These are phyloP conservation scores for Scaptodrosophila latifasciaeformis DNA, from an alignment of 2,888 invertebrate species.

Conservation along the genomic window DNA sequence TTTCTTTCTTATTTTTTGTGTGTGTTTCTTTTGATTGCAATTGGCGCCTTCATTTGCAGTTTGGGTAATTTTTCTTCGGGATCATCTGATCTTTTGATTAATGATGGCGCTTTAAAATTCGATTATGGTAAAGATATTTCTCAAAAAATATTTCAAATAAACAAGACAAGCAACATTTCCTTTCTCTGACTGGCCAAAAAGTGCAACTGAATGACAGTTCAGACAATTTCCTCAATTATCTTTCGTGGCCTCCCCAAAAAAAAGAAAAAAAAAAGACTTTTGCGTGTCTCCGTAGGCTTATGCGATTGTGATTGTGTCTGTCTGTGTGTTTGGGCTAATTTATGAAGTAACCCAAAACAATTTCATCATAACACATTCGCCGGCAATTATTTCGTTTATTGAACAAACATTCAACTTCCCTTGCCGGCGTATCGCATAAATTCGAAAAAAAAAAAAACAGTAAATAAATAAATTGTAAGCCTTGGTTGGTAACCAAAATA, in stretches of 20 bases:
- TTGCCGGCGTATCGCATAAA: constrained; percentile 58
- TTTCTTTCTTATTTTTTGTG: too few species aligned
- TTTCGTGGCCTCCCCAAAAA: too few species aligned
- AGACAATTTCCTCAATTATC: too few species aligned
- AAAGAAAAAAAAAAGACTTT: neutral
- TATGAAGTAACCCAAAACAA: constrained; percentile 68
- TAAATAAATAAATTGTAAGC: constrained; percentile 17
- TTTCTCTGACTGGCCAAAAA: too few species aligned
- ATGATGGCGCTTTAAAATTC: constrained; percentile 51
- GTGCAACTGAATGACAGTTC: too few species aligned
- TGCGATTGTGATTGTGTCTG: constrained; percentile 15
- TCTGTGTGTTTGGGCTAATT: constrained; percentile 47
- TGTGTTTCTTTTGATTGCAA: constrained; percentile 42
- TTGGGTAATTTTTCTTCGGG: constrained; percentile 46
- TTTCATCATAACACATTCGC: constrained; percentile 68
- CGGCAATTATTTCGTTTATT: constrained; percentile 65
- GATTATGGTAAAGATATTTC: constrained; percentile 36
- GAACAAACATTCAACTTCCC: constrained; percentile 53
- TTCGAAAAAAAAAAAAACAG: constrained; percentile 40
- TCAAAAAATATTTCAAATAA: neutral
- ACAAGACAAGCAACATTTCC: too few species aligned
- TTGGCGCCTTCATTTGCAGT: constrained; percentile 61
- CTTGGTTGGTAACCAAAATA: constrained; percentile 57
- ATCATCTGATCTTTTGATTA: constrained; percentile 35
- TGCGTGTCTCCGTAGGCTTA: constrained; percentile 1